Base-by-base conservation (phyloP, 2,113 vertebrate species). In the Stegostoma tigrinum region DNA sequence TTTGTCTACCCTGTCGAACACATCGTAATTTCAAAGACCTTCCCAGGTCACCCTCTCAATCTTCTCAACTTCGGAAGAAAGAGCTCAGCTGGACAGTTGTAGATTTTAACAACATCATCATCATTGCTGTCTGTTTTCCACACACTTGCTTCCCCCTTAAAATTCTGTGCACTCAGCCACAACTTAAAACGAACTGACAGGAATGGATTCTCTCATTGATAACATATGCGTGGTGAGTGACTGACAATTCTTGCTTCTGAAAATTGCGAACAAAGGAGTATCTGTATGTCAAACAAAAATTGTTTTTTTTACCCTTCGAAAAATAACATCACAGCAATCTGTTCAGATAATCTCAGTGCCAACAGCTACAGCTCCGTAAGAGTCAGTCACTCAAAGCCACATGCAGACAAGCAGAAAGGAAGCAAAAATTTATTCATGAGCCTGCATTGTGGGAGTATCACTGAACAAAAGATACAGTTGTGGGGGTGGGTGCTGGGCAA, bases 261-360 rank as follows among this genome's bases (percentile, higher is more conserved):
- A 95, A 95, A 95, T 17, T 52, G 23, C 23, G 14, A 72, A 70
- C 67, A 95, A 95, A 95, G 38, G 17, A 21, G 94, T 23, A 95
- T 48, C 66, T 70, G 66, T 95, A 15, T 75, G 67, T 95, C 68
- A 72, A 95, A 93, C 89, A 91, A 93, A 93, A 91, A 93, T 38
- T 5, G 30, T 93, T 21, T 93, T 64, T 91, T 91, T 91, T 64
- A 67, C 34, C 14, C 34, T 34, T 75, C 27, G 12, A 83, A n/a
- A 93, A 66, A 67, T 93, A 93, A 93, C 89, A 93, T 93, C 64
- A 38, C 61, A 93, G 61, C 61, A 48, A 72, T 95, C 94, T 72
- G 68, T 52, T 75, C 67, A 17, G 94, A 95, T 95, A 70, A 95
- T 95, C 68, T 95, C 42, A 75, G 94, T 72, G 94, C 94, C 94